Conservation (phyloP, 2,888 invertebrate genomes). For the Nezara viridula region DNA sequence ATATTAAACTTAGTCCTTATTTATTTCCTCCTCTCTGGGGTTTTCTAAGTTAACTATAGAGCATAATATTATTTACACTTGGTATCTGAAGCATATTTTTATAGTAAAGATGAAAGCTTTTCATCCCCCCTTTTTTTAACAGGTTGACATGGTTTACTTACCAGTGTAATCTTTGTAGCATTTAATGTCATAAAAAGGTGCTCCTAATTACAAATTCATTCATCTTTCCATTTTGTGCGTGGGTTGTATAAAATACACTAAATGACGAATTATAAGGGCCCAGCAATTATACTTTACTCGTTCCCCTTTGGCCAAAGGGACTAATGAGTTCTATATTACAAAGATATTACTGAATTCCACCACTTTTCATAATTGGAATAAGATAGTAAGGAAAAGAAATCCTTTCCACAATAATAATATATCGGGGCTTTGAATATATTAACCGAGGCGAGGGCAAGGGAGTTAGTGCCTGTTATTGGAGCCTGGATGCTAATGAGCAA, state of each 20-base stretch:
- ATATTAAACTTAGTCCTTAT: no score
- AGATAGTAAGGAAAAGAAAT: constrained; percentile 3
- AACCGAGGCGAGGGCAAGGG: not conserved
- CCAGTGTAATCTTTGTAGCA: not conserved
- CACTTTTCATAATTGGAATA: constrained; percentile 20
- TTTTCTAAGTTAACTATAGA: no score
- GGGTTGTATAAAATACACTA: not conserved
- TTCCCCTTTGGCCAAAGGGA: not conserved
- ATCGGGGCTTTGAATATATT: constrained; percentile 53
- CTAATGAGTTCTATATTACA: constrained; percentile 27
- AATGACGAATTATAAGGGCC: not conserved
- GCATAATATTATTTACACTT: no score
- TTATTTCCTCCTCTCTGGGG: no score
- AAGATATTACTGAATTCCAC: not conserved
- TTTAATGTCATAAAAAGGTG: not conserved
- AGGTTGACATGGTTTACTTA: no score
- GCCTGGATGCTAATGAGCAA: constrained; percentile 47
- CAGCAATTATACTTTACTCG: not conserved
- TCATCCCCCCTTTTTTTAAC: no score
- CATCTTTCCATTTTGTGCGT: not conserved
- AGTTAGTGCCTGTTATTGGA: constrained; percentile 49
- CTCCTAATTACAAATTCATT: constrained; percentile 12
- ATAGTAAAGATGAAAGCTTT: no score
- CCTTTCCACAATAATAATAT: constrained; percentile 1
- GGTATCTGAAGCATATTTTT: no score